phyloP scores from a whole-genome alignment of 2,888 invertebrate species.

The Furcula furcula region DNA sequence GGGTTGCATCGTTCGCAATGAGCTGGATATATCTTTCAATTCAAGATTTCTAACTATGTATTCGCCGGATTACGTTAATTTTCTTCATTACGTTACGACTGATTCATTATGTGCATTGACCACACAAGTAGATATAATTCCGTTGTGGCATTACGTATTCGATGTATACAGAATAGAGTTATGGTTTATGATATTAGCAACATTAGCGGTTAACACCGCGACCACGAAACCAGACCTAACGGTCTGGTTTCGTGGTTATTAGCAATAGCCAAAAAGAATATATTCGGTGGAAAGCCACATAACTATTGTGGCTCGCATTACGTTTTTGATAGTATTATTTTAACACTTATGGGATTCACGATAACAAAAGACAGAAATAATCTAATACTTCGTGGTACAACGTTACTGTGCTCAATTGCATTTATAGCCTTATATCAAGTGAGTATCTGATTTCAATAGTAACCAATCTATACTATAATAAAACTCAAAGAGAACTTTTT shows the following conservation, averaged over 20 bases:
- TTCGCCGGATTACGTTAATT: slow-evolving; percentile 26
- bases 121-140: slow-evolving; percentile 29
- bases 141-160: slow-evolving; percentile 43
- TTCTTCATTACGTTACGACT: slow-evolving; percentile 32
- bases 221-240: no score
- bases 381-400: slow-evolving; percentile 33
- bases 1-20: slow-evolving; percentile 33
- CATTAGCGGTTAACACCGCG: slow-evolving; percentile 14
- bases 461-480: no score
- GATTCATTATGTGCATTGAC: slow-evolving; percentile 46
- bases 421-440: slow-evolving; percentile 47
- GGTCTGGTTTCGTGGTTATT: slow-evolving; percentile 36
- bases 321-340: slow-evolving; percentile 22
- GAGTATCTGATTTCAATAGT: no score
- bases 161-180: slow-evolving; percentile 14
- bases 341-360: slow-evolving; percentile 40
- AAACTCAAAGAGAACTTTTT: no score
- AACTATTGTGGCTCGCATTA: slow-evolving; percentile 21
- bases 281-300: slow-evolving; percentile 7
- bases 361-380: slow-evolving; percentile 22
- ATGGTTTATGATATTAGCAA: slow-evolving; percentile 17
- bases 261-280: slow-evolving; percentile 15
- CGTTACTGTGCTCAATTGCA: slow-evolving; percentile 40
- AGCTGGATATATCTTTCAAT: slow-evolving; percentile 54
- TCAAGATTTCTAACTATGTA: slow-evolving; percentile 50